Conservation (phyloP, 2,888 invertebrate species). For the Archips crataeganus region DNA sequence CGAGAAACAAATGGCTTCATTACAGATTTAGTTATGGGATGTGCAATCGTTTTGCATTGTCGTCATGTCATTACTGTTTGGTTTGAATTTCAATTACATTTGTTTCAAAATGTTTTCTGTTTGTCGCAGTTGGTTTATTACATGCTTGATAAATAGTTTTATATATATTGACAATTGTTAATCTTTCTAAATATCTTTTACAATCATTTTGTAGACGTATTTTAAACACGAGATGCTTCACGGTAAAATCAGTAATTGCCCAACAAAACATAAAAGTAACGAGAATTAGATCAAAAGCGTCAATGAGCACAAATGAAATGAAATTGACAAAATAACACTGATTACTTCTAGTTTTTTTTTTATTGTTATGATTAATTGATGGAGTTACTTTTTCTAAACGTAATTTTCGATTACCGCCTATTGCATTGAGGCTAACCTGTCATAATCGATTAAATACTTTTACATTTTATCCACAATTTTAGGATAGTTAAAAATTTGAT, state of each 20-base stretch:
- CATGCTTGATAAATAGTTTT: not conserved
- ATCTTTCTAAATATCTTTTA: not conserved
- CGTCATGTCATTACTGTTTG: conserved; percentile 3
- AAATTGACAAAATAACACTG: not conserved
- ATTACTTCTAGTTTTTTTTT: not conserved
- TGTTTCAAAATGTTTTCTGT: not conserved
- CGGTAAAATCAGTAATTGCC: not conserved
- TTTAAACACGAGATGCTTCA: not conserved
- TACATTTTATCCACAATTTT: not conserved
- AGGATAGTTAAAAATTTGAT: conserved; percentile 32
- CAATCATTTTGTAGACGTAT: not conserved
- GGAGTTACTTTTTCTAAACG: not conserved
- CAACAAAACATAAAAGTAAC: not conserved
- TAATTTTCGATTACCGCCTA: conserved; percentile 17
- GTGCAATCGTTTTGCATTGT: conserved; percentile 45
- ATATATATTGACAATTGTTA: not conserved
- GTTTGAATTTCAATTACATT: not conserved
- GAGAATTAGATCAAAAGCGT: not conserved
- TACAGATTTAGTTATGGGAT: conserved; percentile 47
- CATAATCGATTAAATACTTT: conserved; percentile 4
- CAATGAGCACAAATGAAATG: not conserved
- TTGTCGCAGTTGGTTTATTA: not conserved
- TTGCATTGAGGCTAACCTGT: not conserved
- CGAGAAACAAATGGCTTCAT: conserved; percentile 49
- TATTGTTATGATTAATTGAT: not conserved